These are phyloP conservation scores for Zaprionus kolodkinae DNA, from an alignment of 1,140 invertebrate genomes.

Conservation along the genomic window DNA sequence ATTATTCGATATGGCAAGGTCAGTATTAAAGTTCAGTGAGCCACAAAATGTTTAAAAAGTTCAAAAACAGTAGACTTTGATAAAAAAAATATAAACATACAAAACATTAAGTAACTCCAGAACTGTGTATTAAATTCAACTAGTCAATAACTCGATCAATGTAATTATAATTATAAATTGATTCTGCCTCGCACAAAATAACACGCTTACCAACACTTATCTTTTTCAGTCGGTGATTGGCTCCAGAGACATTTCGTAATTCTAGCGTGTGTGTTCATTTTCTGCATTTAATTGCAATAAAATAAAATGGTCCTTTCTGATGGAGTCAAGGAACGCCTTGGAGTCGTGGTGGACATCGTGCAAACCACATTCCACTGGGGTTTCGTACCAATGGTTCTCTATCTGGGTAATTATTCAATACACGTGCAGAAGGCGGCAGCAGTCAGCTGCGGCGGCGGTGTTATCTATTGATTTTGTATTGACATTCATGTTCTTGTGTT, in stretches of 20 bases:
- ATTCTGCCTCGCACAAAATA: neutral
- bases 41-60: neutral
- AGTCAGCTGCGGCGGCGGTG: slow-evolving; percentile 8
- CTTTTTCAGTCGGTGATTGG: slow-evolving; percentile 26
- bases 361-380: slow-evolving; percentile 89
- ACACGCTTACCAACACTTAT: slow-evolving; percentile 41
- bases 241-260: slow-evolving; percentile 42
- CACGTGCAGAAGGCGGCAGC: slow-evolving; percentile 52
- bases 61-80: slow-evolving; percentile 16
- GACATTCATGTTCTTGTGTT: slow-evolving; percentile 29
- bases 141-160: slow-evolving; percentile 5
- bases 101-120: neutral
- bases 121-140: neutral
- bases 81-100: neutral
- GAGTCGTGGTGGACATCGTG: slow-evolving; percentile 86
- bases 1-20: slow-evolving; percentile 3
- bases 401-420: slow-evolving; percentile 86
- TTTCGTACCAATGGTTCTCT: slow-evolving; percentile 88
- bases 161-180: slow-evolving; percentile 3
- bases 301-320: slow-evolving; percentile 68
- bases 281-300: slow-evolving; percentile 23
- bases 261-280: slow-evolving; percentile 18
- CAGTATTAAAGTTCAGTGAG: neutral
- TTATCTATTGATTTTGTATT: slow-evolving; percentile 24
- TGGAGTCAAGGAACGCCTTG: slow-evolving; percentile 86